Percentiles rank a stretch among this genome's conserved stretches.
Evolutionary conservation across 2,113 vertebrate genomes (phyloP).

Genomic region (Muscicapa adusta): DNA sequence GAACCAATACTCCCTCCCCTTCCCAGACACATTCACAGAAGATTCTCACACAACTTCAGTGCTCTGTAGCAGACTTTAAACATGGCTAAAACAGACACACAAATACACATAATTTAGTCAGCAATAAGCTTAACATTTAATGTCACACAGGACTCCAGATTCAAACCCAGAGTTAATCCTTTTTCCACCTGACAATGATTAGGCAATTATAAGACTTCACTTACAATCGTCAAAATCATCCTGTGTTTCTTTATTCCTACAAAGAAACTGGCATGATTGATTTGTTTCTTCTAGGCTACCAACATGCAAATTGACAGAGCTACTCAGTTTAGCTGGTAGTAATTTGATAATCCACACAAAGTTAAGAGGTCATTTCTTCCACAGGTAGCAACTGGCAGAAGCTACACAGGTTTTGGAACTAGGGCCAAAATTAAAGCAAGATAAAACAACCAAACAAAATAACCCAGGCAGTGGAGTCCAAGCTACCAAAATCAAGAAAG

Average conservation of each 20-base stretch:
- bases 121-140: not conserved
- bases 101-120: not conserved
- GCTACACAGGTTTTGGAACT: rapidly evolving
- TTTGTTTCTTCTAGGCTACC: not conserved
- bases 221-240: not conserved
- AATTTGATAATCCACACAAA: not conserved
- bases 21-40: not conserved
- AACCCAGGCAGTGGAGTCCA: rapidly evolving
- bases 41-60: not conserved
- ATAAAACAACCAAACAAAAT: not conserved
- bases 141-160: not conserved
- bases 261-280: not conserved
- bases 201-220: slow-evolving; percentile 8
- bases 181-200: slow-evolving; percentile 48
- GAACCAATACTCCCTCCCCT: not conserved
- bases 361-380: not conserved
- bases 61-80: not conserved
- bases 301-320: not conserved
- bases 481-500: not conserved
- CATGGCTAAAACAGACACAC: not conserved
- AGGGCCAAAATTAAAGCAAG: not conserved
- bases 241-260: not conserved
- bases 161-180: slow-evolving; percentile 3
- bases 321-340: not conserved
- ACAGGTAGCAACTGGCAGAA: not conserved